Percentiles rank a stretch among this genome's conserved stretches.
These are phyloP conservation scores for Macropodus opercularis DNA, from an alignment of 2,797 vertebrate genomes.

Conservation along the genomic window DNA sequence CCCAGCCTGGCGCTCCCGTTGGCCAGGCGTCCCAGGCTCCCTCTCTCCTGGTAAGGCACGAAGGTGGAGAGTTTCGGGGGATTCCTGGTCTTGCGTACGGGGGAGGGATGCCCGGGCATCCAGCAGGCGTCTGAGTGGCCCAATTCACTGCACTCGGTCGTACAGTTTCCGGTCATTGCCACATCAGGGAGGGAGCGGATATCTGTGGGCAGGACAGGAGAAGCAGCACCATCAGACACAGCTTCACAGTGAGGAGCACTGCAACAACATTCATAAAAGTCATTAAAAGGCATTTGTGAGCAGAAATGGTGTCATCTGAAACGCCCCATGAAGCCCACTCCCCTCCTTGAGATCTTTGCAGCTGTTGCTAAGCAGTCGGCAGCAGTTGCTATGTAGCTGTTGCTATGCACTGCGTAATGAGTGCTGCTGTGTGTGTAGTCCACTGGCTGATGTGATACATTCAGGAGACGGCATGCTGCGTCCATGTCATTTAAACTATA, in stretches of 20 bases:
- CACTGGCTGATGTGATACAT: constrained; percentile 71
- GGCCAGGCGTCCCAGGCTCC: constrained; percentile 95
- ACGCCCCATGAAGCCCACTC: constrained; percentile 62
- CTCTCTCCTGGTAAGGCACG: constrained; percentile 99
- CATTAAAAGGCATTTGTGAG: constrained; percentile 64
- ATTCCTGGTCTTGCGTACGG: constrained; percentile 95
- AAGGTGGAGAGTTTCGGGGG: constrained; percentile 99
- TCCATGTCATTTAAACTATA: constrained; percentile 64
- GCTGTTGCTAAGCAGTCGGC: constrained; percentile 82
- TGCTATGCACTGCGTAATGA: constrained; percentile 80
- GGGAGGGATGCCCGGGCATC: constrained; percentile 99
- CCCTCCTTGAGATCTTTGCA: constrained; percentile 74
- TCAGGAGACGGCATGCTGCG: constrained; percentile 64
- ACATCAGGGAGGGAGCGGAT: constrained; percentile 97
- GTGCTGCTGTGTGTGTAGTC: constrained; percentile 64
- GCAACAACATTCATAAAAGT: constrained; percentile 40
- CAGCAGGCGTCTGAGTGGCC: constrained; percentile 99
- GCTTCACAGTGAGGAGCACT: constrained; percentile 28
- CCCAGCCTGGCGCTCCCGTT: constrained; percentile 94
- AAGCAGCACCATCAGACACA: constrained; percentile 42
- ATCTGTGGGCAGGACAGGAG: constrained; percentile 78
- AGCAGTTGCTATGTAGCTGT: constrained; percentile 84
- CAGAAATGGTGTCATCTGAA: constrained; percentile 73
- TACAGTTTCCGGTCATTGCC: constrained; percentile 99
- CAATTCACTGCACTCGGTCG: constrained; percentile 96